These are phyloP conservation scores for Syngnathus acus DNA, from an alignment of 2,797 vertebrate genomes.

Conservation along the genomic window DNA sequence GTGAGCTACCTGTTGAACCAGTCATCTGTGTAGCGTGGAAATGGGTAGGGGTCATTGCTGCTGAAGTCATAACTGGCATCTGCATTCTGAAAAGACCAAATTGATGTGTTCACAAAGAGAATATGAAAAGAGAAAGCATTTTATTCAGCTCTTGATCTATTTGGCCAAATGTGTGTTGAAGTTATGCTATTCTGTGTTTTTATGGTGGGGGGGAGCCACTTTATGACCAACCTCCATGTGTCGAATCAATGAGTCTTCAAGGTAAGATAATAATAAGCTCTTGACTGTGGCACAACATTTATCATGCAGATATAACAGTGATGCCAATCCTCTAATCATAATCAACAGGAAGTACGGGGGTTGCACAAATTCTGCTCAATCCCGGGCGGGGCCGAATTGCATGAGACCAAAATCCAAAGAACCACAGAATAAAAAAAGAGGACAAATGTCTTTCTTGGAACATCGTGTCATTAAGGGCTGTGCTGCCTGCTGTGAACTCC, in stretches of 20 bases:
- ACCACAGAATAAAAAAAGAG: not conserved
- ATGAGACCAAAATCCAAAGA: not conserved
- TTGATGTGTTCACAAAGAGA: conserved; percentile 33
- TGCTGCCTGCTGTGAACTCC: conserved; percentile 1
- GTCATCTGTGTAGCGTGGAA: conserved; percentile 97
- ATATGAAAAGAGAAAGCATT: conserved; percentile 4
- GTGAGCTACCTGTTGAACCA: conserved; percentile 96
- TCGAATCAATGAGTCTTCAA: not conserved
- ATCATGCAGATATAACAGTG: not conserved
- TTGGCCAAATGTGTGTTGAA: not conserved
- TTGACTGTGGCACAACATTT: not conserved
- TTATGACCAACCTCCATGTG: not conserved
- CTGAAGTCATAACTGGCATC: conserved; percentile 99
- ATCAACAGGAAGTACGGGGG: not conserved
- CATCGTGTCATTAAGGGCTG: conserved; percentile 1
- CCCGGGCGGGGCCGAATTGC: not conserved
- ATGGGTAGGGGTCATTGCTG: conserved; percentile 96
- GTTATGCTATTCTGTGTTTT: not conserved
- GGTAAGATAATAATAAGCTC: not conserved
- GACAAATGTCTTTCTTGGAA: not conserved
- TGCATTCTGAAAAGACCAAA: conserved; percentile 84
- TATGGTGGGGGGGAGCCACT: not conserved
- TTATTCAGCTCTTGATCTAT: not conserved
- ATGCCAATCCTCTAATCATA: not conserved
- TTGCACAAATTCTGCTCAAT: not conserved